These are phyloP conservation scores for Poecilia picta DNA, from an alignment of 2,797 vertebrate genomes.

Conservation along the genomic window DNA sequence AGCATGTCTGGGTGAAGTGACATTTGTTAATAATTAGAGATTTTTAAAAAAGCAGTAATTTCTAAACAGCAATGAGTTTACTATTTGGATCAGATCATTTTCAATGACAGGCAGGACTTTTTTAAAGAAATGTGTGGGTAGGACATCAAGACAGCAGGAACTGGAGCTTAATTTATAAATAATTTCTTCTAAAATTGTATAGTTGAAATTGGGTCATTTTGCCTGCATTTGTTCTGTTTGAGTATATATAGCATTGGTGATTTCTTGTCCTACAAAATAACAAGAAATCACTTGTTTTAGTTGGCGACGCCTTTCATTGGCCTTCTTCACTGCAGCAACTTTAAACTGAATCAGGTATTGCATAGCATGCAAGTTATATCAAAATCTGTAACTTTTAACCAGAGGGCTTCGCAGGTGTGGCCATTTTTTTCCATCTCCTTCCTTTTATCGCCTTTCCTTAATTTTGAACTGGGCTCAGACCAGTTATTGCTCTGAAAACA, in stretches of 20 bases:
- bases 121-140: too few relatives aligned
- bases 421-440: conserved; percentile 21
- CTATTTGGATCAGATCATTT: too few relatives aligned
- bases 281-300: not conserved
- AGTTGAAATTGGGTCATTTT: too few relatives aligned
- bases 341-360: not conserved
- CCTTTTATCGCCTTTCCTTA: conserved; percentile 16
- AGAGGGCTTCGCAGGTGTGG: not conserved
- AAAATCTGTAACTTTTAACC: not conserved
- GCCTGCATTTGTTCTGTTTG: too few relatives aligned
- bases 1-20: not conserved
- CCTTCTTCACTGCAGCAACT: not conserved
- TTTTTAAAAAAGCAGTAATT: not conserved
- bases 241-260: too few relatives aligned
- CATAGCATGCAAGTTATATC: not conserved
- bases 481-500: conserved; percentile 87
- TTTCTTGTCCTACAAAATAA: not conserved
- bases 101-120: too few relatives aligned
- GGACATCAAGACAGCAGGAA: too few relatives aligned
- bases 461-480: not conserved
- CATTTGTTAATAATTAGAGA: not conserved
- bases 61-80: not conserved
- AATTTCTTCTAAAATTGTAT: too few relatives aligned
- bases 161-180: too few relatives aligned
- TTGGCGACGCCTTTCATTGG: not conserved